phyloP scores from a whole-genome alignment of 2,113 vertebrate species.

The Lasiurus borealis region DNA sequence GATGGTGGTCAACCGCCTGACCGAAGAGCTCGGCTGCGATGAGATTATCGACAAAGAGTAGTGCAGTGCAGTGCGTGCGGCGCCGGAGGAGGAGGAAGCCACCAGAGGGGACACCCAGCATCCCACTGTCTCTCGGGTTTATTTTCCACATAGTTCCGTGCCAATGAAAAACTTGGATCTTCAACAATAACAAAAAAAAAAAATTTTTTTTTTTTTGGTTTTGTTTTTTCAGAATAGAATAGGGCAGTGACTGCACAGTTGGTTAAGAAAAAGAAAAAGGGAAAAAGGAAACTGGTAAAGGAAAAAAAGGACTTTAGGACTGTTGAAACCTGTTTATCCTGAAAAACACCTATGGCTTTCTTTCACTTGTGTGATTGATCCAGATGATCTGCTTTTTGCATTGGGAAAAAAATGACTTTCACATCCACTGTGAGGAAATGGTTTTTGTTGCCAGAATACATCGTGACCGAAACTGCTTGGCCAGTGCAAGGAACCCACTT shows the following conservation, averaged over 20 bases:
- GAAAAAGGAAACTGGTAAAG: not conserved
- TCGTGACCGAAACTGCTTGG: not conserved
- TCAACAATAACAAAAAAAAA: not conserved
- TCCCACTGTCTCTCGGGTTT: constrained; percentile 39
- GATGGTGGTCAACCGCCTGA: constrained; percentile 80
- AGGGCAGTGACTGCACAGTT: constrained; percentile 54
- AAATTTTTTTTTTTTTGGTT: not conserved
- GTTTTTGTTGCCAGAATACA: constrained; percentile 47
- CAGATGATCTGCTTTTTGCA: constrained; percentile 29
- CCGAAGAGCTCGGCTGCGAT: constrained; percentile 80
- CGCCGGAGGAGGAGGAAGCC: constrained; percentile 73
- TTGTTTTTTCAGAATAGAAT: constrained; percentile 54
- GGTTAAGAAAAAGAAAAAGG: not conserved
- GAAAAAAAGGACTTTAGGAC: constrained; percentile 30
- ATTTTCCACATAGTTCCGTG: constrained; percentile 62
- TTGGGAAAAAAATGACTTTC: not conserved
- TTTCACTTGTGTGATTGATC: constrained; percentile 35
- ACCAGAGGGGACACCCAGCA: constrained; percentile 59
- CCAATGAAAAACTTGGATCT: constrained; percentile 39
- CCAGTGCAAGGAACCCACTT: not conserved
- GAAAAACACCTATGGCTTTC: constrained; percentile 34
- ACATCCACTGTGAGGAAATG: not conserved
- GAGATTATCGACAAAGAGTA: constrained; percentile 79
- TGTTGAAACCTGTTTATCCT: constrained; percentile 15
- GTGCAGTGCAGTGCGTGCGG: too few species aligned